Conservation (phyloP, 1,140 invertebrate species). For the Hyles vespertilio region DNA sequence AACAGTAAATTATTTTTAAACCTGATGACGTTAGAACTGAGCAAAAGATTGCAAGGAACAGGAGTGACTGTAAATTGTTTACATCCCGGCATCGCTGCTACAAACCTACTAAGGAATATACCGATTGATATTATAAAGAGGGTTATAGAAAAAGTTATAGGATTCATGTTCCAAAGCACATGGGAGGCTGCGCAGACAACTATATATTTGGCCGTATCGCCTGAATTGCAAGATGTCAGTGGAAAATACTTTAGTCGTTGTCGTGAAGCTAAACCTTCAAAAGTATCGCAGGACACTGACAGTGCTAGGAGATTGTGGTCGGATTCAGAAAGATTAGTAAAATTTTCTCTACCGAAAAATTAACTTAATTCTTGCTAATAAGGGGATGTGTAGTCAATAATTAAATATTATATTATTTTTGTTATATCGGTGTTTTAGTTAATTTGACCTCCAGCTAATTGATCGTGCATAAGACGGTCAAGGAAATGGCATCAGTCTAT, state of each 20-base stretch:
- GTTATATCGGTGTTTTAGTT: too few species aligned
- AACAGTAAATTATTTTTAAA: constrained; percentile 93
- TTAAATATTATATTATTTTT: too few species aligned
- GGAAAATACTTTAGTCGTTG: constrained; percentile 80
- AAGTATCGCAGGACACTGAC: constrained; percentile 54
- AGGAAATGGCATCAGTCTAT: not conserved
- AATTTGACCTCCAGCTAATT: not conserved
- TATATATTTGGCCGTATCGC: constrained; percentile 76
- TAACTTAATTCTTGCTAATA: too few species aligned
- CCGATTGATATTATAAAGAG: constrained; percentile 48
- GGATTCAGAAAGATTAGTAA: constrained; percentile 67
- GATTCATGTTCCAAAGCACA: constrained; percentile 62
- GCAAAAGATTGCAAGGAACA: constrained; percentile 83
- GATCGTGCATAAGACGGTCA: not conserved
- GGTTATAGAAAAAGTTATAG: constrained; percentile 41
- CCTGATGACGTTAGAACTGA: constrained; percentile 88
- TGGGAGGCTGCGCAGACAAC: constrained; percentile 78
- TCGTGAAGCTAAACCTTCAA: constrained; percentile 52
- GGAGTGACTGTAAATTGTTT: constrained; percentile 90
- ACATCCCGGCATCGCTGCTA: constrained; percentile 92
- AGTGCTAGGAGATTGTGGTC: constrained; percentile 66
- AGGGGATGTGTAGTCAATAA: too few species aligned
- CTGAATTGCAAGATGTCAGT: constrained; percentile 72
- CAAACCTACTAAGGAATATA: constrained; percentile 89
- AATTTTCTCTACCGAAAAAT: constrained; percentile 30